Evolutionary conservation across 1,140 invertebrate genomes (phyloP), one percentile per base, ranked within the genome.

Genomic region (Sycophaga agraensis): DNA sequence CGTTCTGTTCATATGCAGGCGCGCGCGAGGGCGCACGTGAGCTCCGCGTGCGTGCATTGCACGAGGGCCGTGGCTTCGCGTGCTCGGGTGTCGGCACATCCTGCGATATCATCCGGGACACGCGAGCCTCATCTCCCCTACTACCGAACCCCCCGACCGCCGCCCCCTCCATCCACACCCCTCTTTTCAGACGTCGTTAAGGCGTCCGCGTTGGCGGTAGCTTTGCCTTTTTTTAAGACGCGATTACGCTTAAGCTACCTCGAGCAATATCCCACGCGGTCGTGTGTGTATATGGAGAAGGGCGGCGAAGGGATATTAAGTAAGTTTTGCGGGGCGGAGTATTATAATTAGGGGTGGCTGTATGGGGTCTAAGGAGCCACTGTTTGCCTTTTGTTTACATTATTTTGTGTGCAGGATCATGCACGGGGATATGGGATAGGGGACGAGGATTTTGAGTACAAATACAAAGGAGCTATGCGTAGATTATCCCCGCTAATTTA

Each of bases 81-180:
- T 46, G 43, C 7, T n/a, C 11, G 43, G 17, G 17, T 21, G 40
- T 42, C 17, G 40, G 40, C 40, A 42, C 40, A 42, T 24, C 14
- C 19, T 22, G 43, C 22, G 12, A 14, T 24, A 46, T 46, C 43
- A 24, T 46, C 43, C 43, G 22, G 22, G 19, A 46, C 43, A 46
- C 43, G 43, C 43, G 43, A 46, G 43, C 22, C 21, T n/a, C 19
- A 46, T 46, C 43, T 46, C 24, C 43, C 24, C 43, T 34, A 34
- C 24, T 46, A 22, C 2, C 22, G 43, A 22, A n/a, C n/a, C 6
- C 31, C 31, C 6, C 31, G 6, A 12, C 5, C 31, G 31, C 6
- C 31, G 31, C 5, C 31, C 31, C 5, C 31, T 34, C 5, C 31
- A 5, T 12, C 31, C 31, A 7, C 12, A 5, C 31, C 31, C 31